Percentiles rank a stretch among this genome's conserved stretches.
Conservation (phyloP, 2,888 invertebrate species). For the Eristalis tenax region DNA sequence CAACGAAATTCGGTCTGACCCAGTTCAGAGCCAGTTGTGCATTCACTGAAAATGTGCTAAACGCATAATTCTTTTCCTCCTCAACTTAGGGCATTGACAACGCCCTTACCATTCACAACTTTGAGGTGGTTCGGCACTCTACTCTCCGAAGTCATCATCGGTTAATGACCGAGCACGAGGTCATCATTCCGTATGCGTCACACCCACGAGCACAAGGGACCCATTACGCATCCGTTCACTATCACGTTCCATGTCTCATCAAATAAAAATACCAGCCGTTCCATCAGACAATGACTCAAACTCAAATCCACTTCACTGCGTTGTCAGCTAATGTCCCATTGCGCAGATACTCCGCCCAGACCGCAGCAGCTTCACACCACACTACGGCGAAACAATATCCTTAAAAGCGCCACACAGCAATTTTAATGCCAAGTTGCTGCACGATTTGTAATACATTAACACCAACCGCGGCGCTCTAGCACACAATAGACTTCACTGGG, state of each 20-base stretch:
- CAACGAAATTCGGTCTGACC: no score
- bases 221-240: not conserved
- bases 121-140: no score
- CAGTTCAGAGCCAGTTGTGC: no score
- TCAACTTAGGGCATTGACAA: no score
- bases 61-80: no score
- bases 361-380: slow-evolving; percentile 46
- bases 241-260: not conserved
- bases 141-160: no score
- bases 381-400: slow-evolving; percentile 65
- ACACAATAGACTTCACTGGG: slow-evolving; percentile 26
- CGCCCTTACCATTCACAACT: no score
- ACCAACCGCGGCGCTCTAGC: slow-evolving; percentile 36
- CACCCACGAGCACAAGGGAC: not conserved
- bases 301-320: not conserved
- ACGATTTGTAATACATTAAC: slow-evolving; percentile 70
- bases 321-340: slow-evolving; percentile 37
- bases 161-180: not conserved
- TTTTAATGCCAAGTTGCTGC: slow-evolving; percentile 65
- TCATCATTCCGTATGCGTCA: not conserved
- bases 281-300: not conserved
- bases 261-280: not conserved
- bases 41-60: no score
- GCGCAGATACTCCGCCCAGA: slow-evolving; percentile 6
- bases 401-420: slow-evolving; percentile 64